These are phyloP conservation scores for Brotula barbata DNA, from an alignment of 2,797 vertebrate genomes.

Conservation along the genomic window DNA sequence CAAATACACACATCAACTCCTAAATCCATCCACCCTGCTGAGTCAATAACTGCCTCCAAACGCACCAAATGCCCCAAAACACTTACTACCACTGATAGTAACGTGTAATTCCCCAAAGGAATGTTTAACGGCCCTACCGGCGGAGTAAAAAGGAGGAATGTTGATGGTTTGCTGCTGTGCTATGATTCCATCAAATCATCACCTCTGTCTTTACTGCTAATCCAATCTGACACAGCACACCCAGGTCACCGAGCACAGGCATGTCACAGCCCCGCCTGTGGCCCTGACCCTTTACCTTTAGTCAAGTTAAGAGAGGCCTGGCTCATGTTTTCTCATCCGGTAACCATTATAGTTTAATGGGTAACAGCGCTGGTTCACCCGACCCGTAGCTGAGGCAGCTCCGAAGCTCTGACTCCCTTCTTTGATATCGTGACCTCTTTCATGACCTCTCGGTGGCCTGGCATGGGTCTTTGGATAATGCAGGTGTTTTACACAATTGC, in stretches of 20 bases:
- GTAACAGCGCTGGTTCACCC: constrained; percentile 59
- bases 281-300: constrained; percentile 62
- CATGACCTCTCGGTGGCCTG: constrained; percentile 32
- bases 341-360: constrained; percentile 77
- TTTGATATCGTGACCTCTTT: constrained; percentile 55
- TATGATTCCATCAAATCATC: constrained; percentile 55
- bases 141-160: constrained; percentile 27
- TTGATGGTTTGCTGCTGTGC: constrained; percentile 44
- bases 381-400: constrained; percentile 59
- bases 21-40: constrained; percentile 61
- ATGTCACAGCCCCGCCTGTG: constrained; percentile 24
- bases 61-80: constrained; percentile 57
- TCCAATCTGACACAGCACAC: constrained; percentile 38
- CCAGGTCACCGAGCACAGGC: constrained; percentile 27
- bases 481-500: constrained; percentile 52
- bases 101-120: constrained; percentile 39
- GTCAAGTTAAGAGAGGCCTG: constrained; percentile 51
- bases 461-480: constrained; percentile 26
- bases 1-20: constrained; percentile 37
- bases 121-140: constrained; percentile 37
- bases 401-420: constrained; percentile 26
- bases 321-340: constrained; percentile 70
- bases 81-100: constrained; percentile 39
- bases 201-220: constrained; percentile 43
- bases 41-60: constrained; percentile 75